phyloP scores from a whole-genome alignment of 37 sponge, comb jelly and placozoan species.

The Cliona cf. orientalis region DNA sequence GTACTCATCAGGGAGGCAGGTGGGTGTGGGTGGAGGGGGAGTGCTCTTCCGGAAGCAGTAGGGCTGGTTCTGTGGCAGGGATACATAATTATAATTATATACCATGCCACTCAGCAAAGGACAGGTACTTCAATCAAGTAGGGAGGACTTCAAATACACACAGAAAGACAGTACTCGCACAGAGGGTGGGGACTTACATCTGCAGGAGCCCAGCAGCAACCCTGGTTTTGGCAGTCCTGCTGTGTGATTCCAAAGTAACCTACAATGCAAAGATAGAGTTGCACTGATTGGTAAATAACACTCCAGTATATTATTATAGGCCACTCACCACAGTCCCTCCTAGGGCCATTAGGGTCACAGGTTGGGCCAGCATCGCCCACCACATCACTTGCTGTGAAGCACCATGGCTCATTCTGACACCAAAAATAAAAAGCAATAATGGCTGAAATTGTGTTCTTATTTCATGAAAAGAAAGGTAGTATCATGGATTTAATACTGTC shows the following conservation, averaged over 20 bases:
- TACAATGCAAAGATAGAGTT: too few species aligned
- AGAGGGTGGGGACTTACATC: neutral
- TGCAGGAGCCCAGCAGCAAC: conserved; percentile 56
- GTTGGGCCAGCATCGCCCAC: neutral
- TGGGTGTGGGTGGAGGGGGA: neutral
- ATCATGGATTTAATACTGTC: too few species aligned
- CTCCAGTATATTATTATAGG: too few species aligned
- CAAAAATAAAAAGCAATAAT: too few species aligned
- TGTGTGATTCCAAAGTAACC: conserved; percentile 12
- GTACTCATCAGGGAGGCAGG: conserved; percentile 20
- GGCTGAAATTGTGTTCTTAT: too few species aligned
- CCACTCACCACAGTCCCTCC: conserved; percentile 46
- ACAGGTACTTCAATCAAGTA: neutral
- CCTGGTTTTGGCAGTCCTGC: conserved; percentile 32
- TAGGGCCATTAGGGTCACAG: conserved; percentile 15
- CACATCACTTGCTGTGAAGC: conserved; percentile 33
- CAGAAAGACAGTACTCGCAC: neutral
- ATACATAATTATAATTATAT: neutral
- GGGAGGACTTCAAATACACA: neutral
- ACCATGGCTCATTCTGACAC: conserved; percentile 55
- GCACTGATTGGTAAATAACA: too few species aligned
- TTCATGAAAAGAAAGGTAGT: too few species aligned
- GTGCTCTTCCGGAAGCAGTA: conserved; percentile 51
- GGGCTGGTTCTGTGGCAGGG: conserved; percentile 28
- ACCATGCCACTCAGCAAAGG: neutral